These are phyloP conservation scores for Sciurus vulgaris DNA, from an alignment of 2,797 vertebrate species.

Conservation along the genomic window DNA sequence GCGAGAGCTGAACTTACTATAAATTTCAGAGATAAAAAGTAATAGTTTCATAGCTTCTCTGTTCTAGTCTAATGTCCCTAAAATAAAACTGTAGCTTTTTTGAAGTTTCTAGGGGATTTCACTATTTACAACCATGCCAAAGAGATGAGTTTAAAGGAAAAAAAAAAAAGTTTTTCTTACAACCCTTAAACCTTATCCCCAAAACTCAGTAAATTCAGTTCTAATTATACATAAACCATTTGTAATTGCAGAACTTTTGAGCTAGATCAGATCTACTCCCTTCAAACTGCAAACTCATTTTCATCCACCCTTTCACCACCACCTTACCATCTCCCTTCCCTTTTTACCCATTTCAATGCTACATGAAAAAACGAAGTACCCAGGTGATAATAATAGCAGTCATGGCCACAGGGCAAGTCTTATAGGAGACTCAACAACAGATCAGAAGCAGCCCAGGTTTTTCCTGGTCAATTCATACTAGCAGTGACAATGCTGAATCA, in stretches of 20 bases:
- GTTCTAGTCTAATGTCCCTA: background rate
- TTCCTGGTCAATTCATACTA: background rate
- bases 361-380: background rate
- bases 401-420: background rate
- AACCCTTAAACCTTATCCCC: background rate
- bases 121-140: background rate
- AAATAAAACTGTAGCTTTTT: conserved; percentile 16
- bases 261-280: background rate
- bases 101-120: background rate
- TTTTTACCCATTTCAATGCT: background rate
- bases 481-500: background rate
- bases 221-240: conserved; percentile 11
- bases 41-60: background rate
- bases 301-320: background rate
- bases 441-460: background rate
- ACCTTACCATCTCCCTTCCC: background rate
- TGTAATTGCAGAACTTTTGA: background rate
- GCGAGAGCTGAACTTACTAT: background rate
- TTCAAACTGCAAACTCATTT: background rate
- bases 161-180: background rate
- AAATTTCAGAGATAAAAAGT: background rate
- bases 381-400: background rate
- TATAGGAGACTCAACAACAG: background rate
- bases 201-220: background rate
- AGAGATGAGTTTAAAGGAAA: background rate